These are phyloP conservation scores for Coregonus sp. DNA, from an alignment of 2,797 vertebrate genomes.

Conservation along the genomic window DNA sequence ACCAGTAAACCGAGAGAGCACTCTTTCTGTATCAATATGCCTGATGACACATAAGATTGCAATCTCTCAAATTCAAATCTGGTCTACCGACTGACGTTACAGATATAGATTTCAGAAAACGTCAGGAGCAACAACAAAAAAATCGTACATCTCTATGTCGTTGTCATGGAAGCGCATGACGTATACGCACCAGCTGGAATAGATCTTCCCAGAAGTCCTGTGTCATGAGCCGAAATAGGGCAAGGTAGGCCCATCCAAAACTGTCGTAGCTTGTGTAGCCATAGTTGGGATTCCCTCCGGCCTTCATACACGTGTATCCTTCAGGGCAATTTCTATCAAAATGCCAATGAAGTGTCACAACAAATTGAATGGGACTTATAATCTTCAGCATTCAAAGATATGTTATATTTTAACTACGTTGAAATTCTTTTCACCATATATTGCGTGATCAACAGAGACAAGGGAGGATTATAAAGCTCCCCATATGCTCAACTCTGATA, in stretches of 20 bases:
- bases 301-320: constrained; percentile 85
- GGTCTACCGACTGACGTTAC: background rate
- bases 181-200: constrained; percentile 84
- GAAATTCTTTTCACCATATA: background rate
- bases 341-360: background rate
- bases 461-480: background rate
- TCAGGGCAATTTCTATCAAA: constrained; percentile 85
- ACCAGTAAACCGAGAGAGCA: background rate
- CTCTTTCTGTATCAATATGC: background rate
- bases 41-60: background rate
- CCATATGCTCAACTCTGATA: background rate
- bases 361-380: background rate
- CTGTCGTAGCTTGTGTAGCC: constrained; percentile 93
- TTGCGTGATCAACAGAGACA: background rate
- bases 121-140: background rate
- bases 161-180: background rate
- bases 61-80: background rate
- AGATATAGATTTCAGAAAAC: background rate
- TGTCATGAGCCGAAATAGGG: constrained; percentile 95
- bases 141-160: background rate
- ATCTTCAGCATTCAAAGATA: no score
- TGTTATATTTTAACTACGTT: no score
- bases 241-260: constrained; percentile 91
- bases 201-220: constrained; percentile 97
- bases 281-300: constrained; percentile 89